Conservation (phyloP, 2,888 invertebrate species). For the Dysmachus trigonus region DNA sequence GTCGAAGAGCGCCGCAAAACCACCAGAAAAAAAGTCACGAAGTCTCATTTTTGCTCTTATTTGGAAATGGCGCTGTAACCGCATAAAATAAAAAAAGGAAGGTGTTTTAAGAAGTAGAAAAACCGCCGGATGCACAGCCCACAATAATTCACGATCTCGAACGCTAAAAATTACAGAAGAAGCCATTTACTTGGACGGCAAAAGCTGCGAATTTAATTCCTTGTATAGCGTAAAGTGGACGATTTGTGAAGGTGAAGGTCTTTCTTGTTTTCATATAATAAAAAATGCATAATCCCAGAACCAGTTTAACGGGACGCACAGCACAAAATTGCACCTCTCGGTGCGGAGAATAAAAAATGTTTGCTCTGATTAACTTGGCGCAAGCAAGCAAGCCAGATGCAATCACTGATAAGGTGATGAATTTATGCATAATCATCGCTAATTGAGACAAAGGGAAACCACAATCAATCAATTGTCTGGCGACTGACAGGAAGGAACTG, state of each 20-base stretch:
- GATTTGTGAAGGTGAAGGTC: conserved; percentile 37
- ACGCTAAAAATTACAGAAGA: neutral
- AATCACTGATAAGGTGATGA: conserved; percentile 28
- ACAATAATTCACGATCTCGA: conserved; percentile 8
- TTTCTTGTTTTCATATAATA: conserved; percentile 4
- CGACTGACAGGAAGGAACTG: neutral
- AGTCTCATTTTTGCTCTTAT: neutral
- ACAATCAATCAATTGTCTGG: conserved; percentile 22
- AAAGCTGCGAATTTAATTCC: conserved; percentile 6
- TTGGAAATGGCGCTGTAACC: neutral
- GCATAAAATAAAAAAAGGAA: neutral
- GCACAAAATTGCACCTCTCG: neutral
- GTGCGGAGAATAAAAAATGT: neutral
- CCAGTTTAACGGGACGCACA: conserved; percentile 15
- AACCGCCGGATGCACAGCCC: neutral
- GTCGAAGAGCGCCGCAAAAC: neutral
- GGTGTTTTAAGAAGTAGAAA: neutral
- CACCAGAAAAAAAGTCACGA: neutral
- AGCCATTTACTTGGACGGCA: neutral
- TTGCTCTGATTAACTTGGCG: conserved; percentile 25
- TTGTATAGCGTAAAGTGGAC: conserved; percentile 7
- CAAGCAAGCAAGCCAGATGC: conserved; percentile 5
- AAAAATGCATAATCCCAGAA: neutral
- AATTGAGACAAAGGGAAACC: conserved; percentile 29
- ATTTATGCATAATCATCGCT: conserved; percentile 34